Percentiles rank a stretch among this genome's conserved stretches.
Conservation (phyloP, 1,140 invertebrate species). For the Polyergus mexicanus region DNA sequence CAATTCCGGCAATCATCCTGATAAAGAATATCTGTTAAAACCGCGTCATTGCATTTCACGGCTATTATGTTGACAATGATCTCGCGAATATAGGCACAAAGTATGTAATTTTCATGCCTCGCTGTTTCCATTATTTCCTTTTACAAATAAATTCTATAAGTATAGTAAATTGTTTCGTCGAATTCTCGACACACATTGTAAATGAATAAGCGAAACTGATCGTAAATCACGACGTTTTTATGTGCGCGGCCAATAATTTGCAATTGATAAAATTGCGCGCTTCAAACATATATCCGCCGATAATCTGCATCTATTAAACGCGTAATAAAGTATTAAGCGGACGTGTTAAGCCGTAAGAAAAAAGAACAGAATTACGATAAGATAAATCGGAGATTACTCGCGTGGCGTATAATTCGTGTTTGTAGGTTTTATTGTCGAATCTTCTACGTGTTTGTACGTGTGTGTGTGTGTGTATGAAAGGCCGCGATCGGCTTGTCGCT, state of each 20-base stretch:
- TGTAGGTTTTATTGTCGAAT: slow-evolving; percentile 28
- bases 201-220: slow-evolving; percentile 5
- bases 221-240: slow-evolving; percentile 34
- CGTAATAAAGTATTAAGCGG: slow-evolving; percentile 45
- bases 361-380: slow-evolving; percentile 36
- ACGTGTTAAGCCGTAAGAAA: slow-evolving; percentile 41
- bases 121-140: background rate
- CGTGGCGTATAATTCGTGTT: slow-evolving; percentile 28
- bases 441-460: too few species aligned
- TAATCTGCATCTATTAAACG: slow-evolving; percentile 37
- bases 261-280: slow-evolving; percentile 46
- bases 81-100: background rate
- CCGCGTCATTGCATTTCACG: slow-evolving; percentile 9
- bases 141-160: slow-evolving; percentile 26
- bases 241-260: slow-evolving; percentile 33
- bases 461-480: background rate
- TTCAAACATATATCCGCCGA: slow-evolving; percentile 26
- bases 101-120: slow-evolving; percentile 15
- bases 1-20: slow-evolving; percentile 48
- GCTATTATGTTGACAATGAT: slow-evolving; percentile 30
- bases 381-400: slow-evolving; percentile 52
- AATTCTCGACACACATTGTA: background rate
- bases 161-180: slow-evolving; percentile 29
- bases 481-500: slow-evolving; percentile 44
- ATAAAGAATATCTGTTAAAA: slow-evolving; percentile 62